Evolutionary conservation across 2,888 invertebrate species (phyloP).

Genomic region (Argynnis bischoffii): DNA sequence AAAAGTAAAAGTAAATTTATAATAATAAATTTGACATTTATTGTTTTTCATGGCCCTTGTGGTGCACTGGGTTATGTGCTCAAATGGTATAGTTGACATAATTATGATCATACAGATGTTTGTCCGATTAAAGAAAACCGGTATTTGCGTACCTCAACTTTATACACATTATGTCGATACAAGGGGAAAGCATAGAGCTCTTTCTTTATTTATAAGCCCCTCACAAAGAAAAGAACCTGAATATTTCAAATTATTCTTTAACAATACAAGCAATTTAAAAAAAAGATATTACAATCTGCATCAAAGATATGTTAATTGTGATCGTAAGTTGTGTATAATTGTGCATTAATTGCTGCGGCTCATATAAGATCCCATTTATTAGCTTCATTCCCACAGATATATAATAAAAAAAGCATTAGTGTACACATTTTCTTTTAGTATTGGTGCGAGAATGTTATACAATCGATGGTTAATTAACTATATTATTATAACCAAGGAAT

Average conservation of each 20-base stretch:
- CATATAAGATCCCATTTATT: conserved; percentile 39
- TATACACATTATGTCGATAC: too few relatives aligned
- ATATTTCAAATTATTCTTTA: background rate
- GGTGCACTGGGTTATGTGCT: too few relatives aligned
- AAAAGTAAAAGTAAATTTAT: too few relatives aligned
- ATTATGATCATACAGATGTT: too few relatives aligned
- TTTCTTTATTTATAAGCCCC: too few relatives aligned
- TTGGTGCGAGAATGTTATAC: conserved; percentile 51
- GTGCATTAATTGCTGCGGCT: conserved; percentile 35
- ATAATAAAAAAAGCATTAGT: conserved; percentile 48
- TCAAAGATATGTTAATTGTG: conserved; percentile 39
- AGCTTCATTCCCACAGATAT: conserved; percentile 59
- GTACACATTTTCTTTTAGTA: conserved; percentile 47
- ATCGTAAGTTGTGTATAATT: conserved; percentile 45
- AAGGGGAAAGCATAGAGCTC: too few relatives aligned
- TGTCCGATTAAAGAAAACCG: too few relatives aligned
- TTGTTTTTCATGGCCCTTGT: too few relatives aligned
- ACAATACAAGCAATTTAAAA: background rate
- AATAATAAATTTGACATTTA: too few relatives aligned
- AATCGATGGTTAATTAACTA: conserved; percentile 21
- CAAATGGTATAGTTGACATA: too few relatives aligned
- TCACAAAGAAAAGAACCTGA: background rate
- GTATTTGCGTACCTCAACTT: too few relatives aligned
- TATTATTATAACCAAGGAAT: background rate
- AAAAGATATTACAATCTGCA: background rate